Percentiles rank a stretch among this genome's conserved stretches.
These are phyloP conservation scores for Agrotis exclamationis DNA, from an alignment of 2,888 invertebrate genomes.

Conservation along the genomic window DNA sequence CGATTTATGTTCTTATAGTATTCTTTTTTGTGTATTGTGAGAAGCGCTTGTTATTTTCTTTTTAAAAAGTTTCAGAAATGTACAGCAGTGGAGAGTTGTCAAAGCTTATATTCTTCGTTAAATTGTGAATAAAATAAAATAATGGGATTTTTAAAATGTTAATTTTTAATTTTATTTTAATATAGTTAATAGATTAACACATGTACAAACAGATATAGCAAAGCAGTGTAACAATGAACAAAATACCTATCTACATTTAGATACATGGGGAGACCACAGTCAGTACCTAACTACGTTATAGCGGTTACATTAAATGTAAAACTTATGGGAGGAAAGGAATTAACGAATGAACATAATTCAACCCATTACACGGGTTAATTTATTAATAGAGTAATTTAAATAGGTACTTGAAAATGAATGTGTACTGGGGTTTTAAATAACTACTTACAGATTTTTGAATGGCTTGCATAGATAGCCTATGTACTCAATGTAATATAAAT, in stretches of 20 bases:
- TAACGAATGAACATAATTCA: no score
- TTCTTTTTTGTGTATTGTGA: constrained; percentile 40
- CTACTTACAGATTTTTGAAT: constrained; percentile 14
- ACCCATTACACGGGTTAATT: no score
- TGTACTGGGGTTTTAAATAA: constrained; percentile 1
- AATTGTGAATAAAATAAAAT: neutral
- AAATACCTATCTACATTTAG: constrained; percentile 34
- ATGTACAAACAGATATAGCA: constrained; percentile 54
- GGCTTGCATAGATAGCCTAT: neutral
- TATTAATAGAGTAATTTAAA: constrained; percentile 6
- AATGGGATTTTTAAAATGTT: constrained; percentile 6
- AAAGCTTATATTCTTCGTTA: constrained; percentile 24
- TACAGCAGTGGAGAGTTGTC: constrained; percentile 40
- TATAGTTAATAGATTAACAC: constrained; percentile 18
- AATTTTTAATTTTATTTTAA: neutral
- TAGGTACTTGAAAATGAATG: constrained; percentile 12
- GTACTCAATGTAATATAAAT: neutral
- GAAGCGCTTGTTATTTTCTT: constrained; percentile 48
- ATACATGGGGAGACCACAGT: constrained; percentile 30
- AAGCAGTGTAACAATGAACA: constrained; percentile 51
- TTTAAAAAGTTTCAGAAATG: constrained; percentile 34
- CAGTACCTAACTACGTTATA: constrained; percentile 20
- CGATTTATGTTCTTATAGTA: constrained; percentile 25
- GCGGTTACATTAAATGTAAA: neutral
- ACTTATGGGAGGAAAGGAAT: no score